Percentiles rank a stretch among this genome's conserved stretches.
Evolutionary conservation across 2,113 vertebrate species (phyloP).

Genomic region (Heteronetta atricapilla): DNA sequence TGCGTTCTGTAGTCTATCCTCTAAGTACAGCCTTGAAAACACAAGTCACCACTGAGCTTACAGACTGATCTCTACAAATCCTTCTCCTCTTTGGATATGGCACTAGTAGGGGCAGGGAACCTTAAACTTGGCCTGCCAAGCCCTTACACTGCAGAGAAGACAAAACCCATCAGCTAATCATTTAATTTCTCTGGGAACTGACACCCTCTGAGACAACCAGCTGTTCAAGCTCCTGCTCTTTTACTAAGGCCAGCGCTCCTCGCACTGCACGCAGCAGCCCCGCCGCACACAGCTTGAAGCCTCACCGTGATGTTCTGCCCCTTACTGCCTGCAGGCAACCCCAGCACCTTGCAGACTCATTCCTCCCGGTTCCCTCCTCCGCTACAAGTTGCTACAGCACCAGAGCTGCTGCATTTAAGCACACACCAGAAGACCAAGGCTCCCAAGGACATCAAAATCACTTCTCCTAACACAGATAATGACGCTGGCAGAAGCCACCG

Average conservation of each 20-base stretch:
- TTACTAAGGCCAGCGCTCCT: not conserved
- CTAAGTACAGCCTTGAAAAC: fast-evolving
- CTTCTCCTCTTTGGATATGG: fast-evolving
- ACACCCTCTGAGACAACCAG: not conserved
- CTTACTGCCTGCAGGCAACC: conserved; percentile 33
- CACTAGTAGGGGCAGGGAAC: not conserved
- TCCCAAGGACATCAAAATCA: not conserved
- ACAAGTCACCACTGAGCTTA: not conserved
- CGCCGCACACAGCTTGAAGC: not conserved
- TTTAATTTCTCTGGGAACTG: not conserved
- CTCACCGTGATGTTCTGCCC: not conserved
- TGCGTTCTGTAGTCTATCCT: not conserved
- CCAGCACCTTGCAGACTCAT: not conserved
- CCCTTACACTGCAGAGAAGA: not conserved
- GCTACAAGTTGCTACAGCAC: not conserved
- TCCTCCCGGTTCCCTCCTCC: conserved; percentile 8
- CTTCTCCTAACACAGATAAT: not conserved
- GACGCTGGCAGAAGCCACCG: not conserved
- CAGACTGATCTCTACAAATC: not conserved
- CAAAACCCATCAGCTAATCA: not conserved
- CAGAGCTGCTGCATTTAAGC: fast-evolving
- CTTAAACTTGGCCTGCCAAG: not conserved
- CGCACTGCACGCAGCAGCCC: not conserved
- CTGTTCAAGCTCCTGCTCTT: conserved; percentile 18
- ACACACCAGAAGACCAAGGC: not conserved